Evolutionary conservation across 2,113 vertebrate genomes (phyloP).

Genomic region (Sturnira hondurensis): DNA sequence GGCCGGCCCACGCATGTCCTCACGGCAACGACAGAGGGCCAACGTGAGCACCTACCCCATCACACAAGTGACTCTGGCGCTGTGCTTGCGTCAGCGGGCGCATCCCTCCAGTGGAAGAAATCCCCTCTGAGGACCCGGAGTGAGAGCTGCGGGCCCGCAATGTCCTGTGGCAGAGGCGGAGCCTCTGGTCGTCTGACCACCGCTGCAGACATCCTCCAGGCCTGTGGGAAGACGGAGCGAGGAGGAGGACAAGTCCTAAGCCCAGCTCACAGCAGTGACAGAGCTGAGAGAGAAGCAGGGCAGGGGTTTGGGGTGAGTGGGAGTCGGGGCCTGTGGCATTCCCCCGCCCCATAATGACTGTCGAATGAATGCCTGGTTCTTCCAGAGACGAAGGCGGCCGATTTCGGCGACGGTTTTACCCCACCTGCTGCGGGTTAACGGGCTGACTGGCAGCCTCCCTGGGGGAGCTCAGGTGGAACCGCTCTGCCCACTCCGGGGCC

Average conservation of each 20-base stretch:
- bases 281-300: no score
- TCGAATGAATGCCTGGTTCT: neutral
- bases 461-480: neutral
- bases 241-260: neutral
- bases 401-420: rapidly evolving
- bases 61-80: rapidly evolving
- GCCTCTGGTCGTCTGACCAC: rapidly evolving
- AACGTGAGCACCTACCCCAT: neutral
- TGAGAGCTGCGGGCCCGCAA: neutral
- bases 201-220: neutral
- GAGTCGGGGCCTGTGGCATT: neutral
- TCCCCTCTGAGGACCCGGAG: neutral
- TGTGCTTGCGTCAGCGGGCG: neutral
- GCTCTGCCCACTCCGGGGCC: neutral
- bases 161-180: neutral
- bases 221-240: neutral
- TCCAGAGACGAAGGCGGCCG: rapidly evolving
- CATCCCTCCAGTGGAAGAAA: neutral
- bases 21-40: neutral
- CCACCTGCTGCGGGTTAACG: neutral
- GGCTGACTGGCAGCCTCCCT: neutral
- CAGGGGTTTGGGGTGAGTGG: neutral
- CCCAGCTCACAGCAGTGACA: neutral
- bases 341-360: neutral
- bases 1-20: neutral